Conservation (phyloP, 1,140 invertebrate genomes). For the Chionoecetes opilio region DNA sequence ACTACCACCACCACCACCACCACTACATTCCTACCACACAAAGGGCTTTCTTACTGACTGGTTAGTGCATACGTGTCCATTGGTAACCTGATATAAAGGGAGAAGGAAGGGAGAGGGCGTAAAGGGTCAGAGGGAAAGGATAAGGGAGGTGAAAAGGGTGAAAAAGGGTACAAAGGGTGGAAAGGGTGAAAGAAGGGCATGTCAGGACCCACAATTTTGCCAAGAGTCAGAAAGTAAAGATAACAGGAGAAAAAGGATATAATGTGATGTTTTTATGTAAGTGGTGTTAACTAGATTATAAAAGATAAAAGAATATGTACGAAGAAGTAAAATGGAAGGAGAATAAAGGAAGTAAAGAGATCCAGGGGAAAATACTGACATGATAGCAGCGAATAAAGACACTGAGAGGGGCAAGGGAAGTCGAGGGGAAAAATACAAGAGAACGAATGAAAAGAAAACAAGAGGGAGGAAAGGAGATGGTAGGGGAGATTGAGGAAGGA, state of each 20-base stretch:
- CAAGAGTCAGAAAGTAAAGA: too few species aligned
- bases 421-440: too few species aligned
- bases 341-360: not conserved
- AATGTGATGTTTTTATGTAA: too few species aligned
- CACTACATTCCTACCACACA: not conserved
- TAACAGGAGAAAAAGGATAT: too few species aligned
- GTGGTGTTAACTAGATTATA: not conserved
- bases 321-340: not conserved
- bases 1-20: slow-evolving; percentile 15
- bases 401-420: too few species aligned
- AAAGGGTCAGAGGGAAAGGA: not conserved
- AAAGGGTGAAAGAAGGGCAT: not conserved
- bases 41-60: not conserved
- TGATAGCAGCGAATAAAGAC: not conserved
- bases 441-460: not conserved
- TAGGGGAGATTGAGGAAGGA: not conserved
- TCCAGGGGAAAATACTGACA: not conserved
- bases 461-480: not conserved
- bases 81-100: not conserved
- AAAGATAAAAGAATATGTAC: not conserved
- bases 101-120: not conserved
- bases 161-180: not conserved
- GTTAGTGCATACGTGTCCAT: not conserved
- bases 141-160: not conserved
- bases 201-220: not conserved